Evolutionary conservation across 2,797 vertebrate species (phyloP).

Genomic region (Odontamblyopus rebecca): DNA sequence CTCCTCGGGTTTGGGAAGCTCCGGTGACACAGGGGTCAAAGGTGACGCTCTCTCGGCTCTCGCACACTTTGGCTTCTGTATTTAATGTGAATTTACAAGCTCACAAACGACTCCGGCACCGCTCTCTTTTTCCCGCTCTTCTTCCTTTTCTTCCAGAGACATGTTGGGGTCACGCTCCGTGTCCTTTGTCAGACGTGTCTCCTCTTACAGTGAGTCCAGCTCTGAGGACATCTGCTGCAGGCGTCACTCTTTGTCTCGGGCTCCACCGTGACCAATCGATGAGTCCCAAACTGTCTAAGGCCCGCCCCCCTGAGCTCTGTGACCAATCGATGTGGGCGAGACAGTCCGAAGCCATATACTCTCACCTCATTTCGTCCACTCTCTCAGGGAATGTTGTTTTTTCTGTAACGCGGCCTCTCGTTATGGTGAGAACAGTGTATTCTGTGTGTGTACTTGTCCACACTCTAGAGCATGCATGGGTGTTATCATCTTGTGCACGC

Average conservation of each 20-base stretch:
- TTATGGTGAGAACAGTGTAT: too few species aligned
- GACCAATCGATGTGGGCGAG: not conserved
- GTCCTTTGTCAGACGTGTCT: not conserved
- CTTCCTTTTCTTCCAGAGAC: too few species aligned
- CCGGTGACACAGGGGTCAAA: not conserved
- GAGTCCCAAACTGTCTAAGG: slow-evolving; percentile 21
- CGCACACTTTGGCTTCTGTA: not conserved
- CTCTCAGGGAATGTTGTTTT: not conserved
- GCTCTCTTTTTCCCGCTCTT: too few species aligned
- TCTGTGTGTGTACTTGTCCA: too few species aligned
- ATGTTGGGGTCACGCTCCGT: too few species aligned
- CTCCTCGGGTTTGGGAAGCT: slow-evolving; percentile 21
- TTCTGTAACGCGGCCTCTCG: too few species aligned
- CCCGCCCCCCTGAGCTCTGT: slow-evolving; percentile 7
- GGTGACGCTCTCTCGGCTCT: not conserved
- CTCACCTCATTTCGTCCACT: not conserved
- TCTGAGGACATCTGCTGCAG: not conserved
- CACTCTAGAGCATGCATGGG: too few species aligned
- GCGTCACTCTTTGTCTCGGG: slow-evolving; percentile 10
- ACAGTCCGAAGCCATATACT: not conserved
- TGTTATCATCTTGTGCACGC: too few species aligned
- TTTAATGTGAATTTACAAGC: too few species aligned
- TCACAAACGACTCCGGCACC: too few species aligned
- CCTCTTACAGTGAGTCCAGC: not conserved
- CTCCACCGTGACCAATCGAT: slow-evolving; percentile 64